Conservation (phyloP, 2,888 invertebrate species). For the Agrochola macilenta region DNA sequence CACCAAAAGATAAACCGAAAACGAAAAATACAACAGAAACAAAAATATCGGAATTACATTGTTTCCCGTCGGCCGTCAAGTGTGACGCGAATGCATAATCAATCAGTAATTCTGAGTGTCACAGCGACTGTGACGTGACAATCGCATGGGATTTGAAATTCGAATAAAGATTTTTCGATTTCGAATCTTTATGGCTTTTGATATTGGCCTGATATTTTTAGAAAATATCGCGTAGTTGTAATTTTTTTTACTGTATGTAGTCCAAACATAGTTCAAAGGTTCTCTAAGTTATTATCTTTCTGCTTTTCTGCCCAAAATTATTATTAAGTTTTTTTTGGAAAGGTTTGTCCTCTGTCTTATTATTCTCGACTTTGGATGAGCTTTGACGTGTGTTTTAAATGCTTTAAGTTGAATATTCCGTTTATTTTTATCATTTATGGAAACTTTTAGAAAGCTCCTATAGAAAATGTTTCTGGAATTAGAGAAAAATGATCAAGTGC, state of each 20-base stretch:
- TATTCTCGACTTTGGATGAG: neutral
- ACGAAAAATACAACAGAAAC: slow-evolving; percentile 47
- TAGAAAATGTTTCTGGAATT: neutral
- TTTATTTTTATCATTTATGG: neutral
- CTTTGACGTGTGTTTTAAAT: neutral
- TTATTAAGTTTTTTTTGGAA: neutral
- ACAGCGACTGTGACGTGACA: slow-evolving; percentile 80
- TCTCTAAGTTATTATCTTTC: neutral
- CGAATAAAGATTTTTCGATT: slow-evolving; percentile 85
- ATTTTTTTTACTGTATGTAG: neutral
- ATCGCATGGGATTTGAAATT: slow-evolving; percentile 85
- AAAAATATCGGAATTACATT: slow-evolving; percentile 69
- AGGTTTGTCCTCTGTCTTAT: neutral
- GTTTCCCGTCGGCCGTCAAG: slow-evolving; percentile 81
- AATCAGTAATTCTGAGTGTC: slow-evolving; percentile 88
- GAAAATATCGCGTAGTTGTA: neutral
- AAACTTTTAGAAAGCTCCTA: neutral
- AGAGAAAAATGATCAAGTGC: neutral
- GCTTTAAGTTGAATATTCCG: neutral
- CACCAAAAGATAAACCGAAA: slow-evolving; percentile 21
- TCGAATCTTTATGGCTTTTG: slow-evolving; percentile 55
- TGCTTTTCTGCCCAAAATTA: neutral
- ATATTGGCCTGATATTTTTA: slow-evolving; percentile 6
- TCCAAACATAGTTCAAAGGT: no score
- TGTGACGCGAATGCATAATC: slow-evolving; percentile 89